Evolutionary conservation across 2,888 invertebrate species (phyloP).

Genomic region (Drosophila buzzatii): DNA sequence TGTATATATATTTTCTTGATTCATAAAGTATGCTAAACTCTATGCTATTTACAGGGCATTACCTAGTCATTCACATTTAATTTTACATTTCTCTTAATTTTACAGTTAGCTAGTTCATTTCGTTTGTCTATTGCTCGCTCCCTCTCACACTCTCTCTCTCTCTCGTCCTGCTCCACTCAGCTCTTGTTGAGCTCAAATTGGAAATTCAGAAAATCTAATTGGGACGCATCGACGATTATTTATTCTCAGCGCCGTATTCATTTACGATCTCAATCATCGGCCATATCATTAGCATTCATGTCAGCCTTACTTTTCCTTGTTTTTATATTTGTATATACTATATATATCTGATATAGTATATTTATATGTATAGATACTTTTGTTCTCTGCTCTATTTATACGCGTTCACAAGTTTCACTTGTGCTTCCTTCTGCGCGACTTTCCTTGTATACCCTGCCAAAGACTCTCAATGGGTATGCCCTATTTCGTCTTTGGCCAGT

Average conservation of each 20-base stretch:
- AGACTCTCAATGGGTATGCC: not conserved
- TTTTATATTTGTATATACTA: slow-evolving; percentile 1
- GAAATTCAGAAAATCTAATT: not conserved
- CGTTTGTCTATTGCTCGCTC: not conserved
- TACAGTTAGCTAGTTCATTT: slow-evolving; percentile 7
- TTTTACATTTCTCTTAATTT: not conserved
- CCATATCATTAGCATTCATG: slow-evolving; percentile 28
- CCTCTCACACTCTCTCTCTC: not conserved
- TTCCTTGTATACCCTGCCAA: slow-evolving; percentile 24
- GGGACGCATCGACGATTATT: not conserved
- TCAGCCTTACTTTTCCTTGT: slow-evolving; percentile 27
- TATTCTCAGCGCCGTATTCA: not conserved
- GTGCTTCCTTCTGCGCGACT: slow-evolving; percentile 22
- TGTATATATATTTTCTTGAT: no score
- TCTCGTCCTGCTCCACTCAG: not conserved
- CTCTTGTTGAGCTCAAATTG: not conserved
- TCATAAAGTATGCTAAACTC: no score
- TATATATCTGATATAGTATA: not conserved
- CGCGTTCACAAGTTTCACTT: slow-evolving; percentile 40
- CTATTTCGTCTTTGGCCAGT: not conserved
- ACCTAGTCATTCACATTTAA: not conserved
- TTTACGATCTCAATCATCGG: slow-evolving; percentile 21
- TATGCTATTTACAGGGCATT: not conserved
- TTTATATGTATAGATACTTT: not conserved
- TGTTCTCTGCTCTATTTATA: slow-evolving; percentile 41